Evolutionary conservation across 2,113 vertebrate genomes (phyloP).

Genomic region (Cephalophus harveyi): DNA sequence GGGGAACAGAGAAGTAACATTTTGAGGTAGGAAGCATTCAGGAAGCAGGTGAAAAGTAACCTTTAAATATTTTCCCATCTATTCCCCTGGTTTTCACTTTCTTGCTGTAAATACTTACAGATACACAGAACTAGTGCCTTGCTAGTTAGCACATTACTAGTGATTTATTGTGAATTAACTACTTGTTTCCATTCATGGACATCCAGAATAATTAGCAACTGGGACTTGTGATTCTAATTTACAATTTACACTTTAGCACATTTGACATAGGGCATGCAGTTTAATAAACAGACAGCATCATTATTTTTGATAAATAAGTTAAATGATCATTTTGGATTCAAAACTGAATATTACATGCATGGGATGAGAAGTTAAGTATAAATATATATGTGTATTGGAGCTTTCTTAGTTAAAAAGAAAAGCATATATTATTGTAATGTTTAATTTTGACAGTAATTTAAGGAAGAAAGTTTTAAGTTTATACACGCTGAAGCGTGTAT

Average conservation of each 20-base stretch:
- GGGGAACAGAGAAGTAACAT: background rate
- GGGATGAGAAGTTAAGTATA: constrained; percentile 31
- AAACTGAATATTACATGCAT: constrained; percentile 43
- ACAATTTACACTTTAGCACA: background rate
- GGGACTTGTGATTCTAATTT: background rate
- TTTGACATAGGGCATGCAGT: background rate
- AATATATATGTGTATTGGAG: background rate
- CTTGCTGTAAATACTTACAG: background rate
- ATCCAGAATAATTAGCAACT: background rate
- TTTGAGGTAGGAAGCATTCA: background rate
- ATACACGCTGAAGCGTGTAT: background rate
- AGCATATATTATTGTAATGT: constrained; percentile 45
- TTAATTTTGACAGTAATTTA: constrained; percentile 35
- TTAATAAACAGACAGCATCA: background rate
- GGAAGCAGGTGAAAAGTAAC: background rate
- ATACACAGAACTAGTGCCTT: background rate
- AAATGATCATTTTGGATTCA: constrained; percentile 31
- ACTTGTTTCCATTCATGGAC: background rate
- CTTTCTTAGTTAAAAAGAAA: constrained; percentile 58
- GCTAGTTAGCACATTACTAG: background rate
- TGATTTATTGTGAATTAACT: background rate
- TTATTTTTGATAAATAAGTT: constrained; percentile 5
- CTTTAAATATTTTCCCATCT: background rate
- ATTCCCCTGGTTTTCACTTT: background rate
- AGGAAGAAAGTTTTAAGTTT: constrained; percentile 29